Conservation (phyloP, 1,140 invertebrate genomes). For the Rhagoletis zephyria region DNA sequence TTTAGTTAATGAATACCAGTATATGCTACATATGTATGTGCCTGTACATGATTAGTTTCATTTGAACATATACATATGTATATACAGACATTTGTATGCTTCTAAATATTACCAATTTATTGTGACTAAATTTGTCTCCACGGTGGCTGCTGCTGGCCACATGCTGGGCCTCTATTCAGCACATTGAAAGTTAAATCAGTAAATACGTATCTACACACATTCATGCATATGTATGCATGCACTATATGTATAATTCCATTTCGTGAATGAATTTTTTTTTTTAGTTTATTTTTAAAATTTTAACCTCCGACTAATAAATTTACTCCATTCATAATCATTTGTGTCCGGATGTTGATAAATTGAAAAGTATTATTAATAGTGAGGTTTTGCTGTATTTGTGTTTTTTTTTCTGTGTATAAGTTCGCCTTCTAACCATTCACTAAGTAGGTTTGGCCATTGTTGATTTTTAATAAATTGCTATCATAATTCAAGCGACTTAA, state of each 20-base stretch:
- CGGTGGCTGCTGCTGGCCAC: constrained; percentile 34
- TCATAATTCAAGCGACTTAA: constrained; percentile 47
- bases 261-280: constrained; percentile 37
- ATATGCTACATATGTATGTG: background rate
- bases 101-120: background rate
- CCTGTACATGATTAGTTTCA: background rate
- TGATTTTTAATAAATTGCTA: constrained; percentile 35
- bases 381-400: background rate
- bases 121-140: constrained; percentile 39
- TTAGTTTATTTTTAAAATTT: background rate
- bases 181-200: constrained; percentile 37
- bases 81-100: no score
- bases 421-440: constrained; percentile 40
- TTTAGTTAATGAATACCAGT: no score
- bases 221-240: background rate
- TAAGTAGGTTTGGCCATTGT: constrained; percentile 45
- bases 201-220: background rate
- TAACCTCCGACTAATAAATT: constrained; percentile 37
- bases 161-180: constrained; percentile 47
- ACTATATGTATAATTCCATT: background rate
- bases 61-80: no score
- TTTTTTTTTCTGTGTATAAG: background rate
- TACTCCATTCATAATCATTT: constrained; percentile 49
- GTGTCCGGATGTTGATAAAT: constrained; percentile 50
- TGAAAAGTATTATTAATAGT: constrained; percentile 51